phyloP scores from a whole-genome alignment of 2,888 invertebrate genomes.

The Fabriciana adippe region DNA sequence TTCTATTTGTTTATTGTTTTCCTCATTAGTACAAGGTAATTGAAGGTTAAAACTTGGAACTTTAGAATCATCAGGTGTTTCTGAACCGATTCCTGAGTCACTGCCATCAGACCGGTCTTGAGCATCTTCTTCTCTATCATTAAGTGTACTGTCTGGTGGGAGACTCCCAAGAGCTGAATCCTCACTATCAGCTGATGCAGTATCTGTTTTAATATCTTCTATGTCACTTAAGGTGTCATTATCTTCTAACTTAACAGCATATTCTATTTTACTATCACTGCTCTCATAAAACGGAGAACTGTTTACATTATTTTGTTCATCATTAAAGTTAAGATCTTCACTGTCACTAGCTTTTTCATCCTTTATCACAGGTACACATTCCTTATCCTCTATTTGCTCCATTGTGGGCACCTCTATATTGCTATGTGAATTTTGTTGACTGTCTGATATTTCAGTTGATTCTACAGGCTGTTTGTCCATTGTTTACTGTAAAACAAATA shows the following conservation, averaged over 20 bases:
- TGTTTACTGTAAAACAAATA: conserved; percentile 53
- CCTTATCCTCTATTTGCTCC: conserved; percentile 48
- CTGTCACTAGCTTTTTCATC: conserved; percentile 69
- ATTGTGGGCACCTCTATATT: conserved; percentile 42
- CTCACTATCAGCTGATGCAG: conserved; percentile 82
- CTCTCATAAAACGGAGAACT: conserved; percentile 80
- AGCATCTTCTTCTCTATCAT: conserved; percentile 82
- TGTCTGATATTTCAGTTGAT: conserved; percentile 29
- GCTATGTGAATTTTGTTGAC: conserved; percentile 41
- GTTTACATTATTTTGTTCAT: conserved; percentile 69
- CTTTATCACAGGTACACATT: conserved; percentile 55
- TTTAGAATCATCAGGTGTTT: conserved; percentile 84
- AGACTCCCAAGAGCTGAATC: conserved; percentile 85
- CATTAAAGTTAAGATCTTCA: conserved; percentile 69
- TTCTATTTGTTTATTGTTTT: conserved; percentile 43
- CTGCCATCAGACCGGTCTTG: conserved; percentile 90
- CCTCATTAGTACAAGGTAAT: conserved; percentile 59
- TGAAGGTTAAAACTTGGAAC: conserved; percentile 62
- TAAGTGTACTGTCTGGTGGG: conserved; percentile 70
- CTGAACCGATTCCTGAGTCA: conserved; percentile 91
- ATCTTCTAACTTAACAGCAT: conserved; percentile 75
- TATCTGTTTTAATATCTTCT: conserved; percentile 78
- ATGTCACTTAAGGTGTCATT: conserved; percentile 79
- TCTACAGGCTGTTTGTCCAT: conserved; percentile 52
- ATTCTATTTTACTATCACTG: conserved; percentile 77